Percentiles rank a stretch among this genome's conserved stretches.
These are phyloP conservation scores for Reinhardtius hippoglossoides DNA, from an alignment of 2,113 vertebrate genomes.

Conservation along the genomic window DNA sequence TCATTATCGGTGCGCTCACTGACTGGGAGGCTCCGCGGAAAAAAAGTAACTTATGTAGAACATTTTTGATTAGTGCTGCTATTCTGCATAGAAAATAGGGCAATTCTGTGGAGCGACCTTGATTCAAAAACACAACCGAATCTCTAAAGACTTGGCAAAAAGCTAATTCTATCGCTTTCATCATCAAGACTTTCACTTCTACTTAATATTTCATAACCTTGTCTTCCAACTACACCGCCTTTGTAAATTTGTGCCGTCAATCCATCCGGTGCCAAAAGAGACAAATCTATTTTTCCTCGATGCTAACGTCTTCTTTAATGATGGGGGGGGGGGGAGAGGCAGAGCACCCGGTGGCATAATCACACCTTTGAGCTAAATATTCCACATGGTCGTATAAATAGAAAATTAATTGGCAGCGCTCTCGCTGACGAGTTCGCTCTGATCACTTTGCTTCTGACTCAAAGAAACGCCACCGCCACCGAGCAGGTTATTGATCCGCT, in stretches of 20 bases:
- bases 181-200: conserved; percentile 68
- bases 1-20: conserved; percentile 55
- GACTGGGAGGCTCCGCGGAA: conserved; percentile 62
- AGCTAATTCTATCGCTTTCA: conserved; percentile 81
- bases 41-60: conserved; percentile 74
- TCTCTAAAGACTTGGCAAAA: conserved; percentile 68
- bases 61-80: conserved; percentile 75
- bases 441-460: conserved; percentile 68
- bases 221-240: conserved; percentile 55
- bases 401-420: conserved; percentile 67
- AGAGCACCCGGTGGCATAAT: conserved; percentile 67
- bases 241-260: conserved; percentile 63
- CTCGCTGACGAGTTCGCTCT: conserved; percentile 39
- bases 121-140: conserved; percentile 76
- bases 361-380: conserved; percentile 67
- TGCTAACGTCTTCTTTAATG: conserved; percentile 64
- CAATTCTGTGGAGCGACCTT: conserved; percentile 77
- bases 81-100: conserved; percentile 71
- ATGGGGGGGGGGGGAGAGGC: conserved; percentile 25
- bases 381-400: conserved; percentile 59
- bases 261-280: conserved; percentile 33
- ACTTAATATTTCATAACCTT: conserved; percentile 68
- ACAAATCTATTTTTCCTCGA: conserved; percentile 59
- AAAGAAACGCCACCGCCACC: conserved; percentile 51
- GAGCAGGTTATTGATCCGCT: conserved; percentile 59